phyloP scores from a whole-genome alignment of 1,140 invertebrate genomes.

The Whitmania pigra region DNA sequence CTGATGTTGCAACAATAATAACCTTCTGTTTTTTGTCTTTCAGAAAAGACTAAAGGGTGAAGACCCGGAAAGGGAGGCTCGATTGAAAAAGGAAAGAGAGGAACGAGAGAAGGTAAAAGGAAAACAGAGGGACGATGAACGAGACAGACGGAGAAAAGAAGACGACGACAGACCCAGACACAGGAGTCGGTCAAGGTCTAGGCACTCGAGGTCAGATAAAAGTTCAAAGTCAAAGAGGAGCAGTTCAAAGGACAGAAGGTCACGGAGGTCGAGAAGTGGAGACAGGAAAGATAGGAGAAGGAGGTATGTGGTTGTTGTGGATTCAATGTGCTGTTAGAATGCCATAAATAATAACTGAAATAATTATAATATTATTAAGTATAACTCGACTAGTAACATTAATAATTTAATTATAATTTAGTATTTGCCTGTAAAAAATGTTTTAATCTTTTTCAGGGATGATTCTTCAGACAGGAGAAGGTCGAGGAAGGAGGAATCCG shows the following conservation, averaged over 20 bases:
- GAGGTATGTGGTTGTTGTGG: no score
- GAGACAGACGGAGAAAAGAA: conserved; percentile 24
- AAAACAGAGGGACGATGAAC: conserved; percentile 22
- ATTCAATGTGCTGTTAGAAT: no score
- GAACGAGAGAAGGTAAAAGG: conserved; percentile 28
- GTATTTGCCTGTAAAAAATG: no score
- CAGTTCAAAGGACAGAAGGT: conserved; percentile 19
- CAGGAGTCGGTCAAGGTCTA: conserved; percentile 23
- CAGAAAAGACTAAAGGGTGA: conserved; percentile 19
- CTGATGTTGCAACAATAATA: not conserved
- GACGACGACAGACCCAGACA: conserved; percentile 23
- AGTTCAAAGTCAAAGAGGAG: conserved; percentile 25
- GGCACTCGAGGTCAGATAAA: conserved; percentile 12
- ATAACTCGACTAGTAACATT: no score
- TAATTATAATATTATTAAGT: no score
- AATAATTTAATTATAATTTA: no score
- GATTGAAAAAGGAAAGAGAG: conserved; percentile 25
- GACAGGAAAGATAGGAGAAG: not conserved
- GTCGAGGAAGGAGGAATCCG: no score
- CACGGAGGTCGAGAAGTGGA: conserved; percentile 14
- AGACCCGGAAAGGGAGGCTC: conserved; percentile 24
- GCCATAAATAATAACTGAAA: no score
- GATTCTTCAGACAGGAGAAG: no score
- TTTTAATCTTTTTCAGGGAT: no score
- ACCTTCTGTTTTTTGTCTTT: not conserved